These are phyloP conservation scores for Heterodera carotae DNA, from an alignment of 1,140 invertebrate species.

Conservation along the genomic window DNA sequence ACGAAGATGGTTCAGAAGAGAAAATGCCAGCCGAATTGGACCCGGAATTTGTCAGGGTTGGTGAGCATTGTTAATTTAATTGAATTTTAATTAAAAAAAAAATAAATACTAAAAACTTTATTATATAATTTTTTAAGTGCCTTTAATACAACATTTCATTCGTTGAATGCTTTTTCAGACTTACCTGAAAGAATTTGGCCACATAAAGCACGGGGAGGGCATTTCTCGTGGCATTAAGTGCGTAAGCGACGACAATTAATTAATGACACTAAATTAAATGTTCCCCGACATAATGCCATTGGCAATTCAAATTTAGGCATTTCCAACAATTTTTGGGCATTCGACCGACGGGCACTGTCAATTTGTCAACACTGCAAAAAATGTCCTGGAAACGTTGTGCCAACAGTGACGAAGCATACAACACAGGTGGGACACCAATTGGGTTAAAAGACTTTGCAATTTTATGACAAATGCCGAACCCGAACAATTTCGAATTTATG, in stretches of 20 bases:
- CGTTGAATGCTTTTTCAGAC: conserved; percentile 3
- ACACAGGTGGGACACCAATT: conserved; percentile 12
- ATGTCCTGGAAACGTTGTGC: conserved; percentile 47
- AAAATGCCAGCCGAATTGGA: not conserved
- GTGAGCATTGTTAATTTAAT: not conserved
- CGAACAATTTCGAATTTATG: too few species aligned
- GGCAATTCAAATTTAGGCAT: too few species aligned
- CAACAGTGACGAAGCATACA: conserved; percentile 30
- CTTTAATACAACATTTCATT: not conserved
- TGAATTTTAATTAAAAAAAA: conserved; percentile 6
- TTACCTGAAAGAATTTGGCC: conserved; percentile 34
- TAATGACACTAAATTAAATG: conserved; percentile 6
- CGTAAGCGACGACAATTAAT: too few species aligned
- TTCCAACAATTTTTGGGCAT: conserved; percentile 48
- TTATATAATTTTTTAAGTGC: not conserved
- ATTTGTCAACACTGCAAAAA: conserved; percentile 22
- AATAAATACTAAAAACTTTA: not conserved
- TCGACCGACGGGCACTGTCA: conserved; percentile 27
- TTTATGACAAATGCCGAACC: too few species aligned
- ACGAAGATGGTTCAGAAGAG: not conserved
- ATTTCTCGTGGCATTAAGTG: not conserved
- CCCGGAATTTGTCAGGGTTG: not conserved
- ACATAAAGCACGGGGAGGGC: conserved; percentile 2
- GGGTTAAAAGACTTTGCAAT: too few species aligned
- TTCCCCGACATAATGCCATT: too few species aligned